phyloP scores from a whole-genome alignment of 2,888 invertebrate species.

The Napeogenes inachia region DNA sequence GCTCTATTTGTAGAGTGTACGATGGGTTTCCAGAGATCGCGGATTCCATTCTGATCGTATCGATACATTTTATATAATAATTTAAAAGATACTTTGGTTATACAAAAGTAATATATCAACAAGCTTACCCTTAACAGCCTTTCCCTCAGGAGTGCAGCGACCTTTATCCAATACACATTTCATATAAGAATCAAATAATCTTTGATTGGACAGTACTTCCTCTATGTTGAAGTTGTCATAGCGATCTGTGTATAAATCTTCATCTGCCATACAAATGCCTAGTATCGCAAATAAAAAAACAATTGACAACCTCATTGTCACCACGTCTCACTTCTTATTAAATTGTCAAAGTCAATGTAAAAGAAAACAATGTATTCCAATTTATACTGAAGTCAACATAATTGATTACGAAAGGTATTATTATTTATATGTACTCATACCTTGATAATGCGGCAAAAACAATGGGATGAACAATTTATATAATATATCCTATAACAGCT shows the following conservation, averaged over 20 bases:
- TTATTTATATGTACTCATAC: conserved; percentile 36
- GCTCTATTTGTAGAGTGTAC: too few species aligned
- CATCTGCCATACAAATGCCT: conserved; percentile 25
- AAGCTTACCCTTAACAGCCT: conserved; percentile 80
- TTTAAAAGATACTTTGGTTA: background rate
- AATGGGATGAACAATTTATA: too few species aligned
- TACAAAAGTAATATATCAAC: background rate
- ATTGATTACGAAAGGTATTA: background rate
- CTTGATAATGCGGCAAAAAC: too few species aligned
- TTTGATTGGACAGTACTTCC: conserved; percentile 80
- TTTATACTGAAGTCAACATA: background rate
- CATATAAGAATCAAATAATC: conserved; percentile 81
- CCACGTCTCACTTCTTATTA: background rate
- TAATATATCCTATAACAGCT: too few species aligned
- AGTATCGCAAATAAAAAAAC: conserved; percentile 19
- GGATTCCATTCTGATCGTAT: too few species aligned
- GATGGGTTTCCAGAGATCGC: too few species aligned
- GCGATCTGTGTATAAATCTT: conserved; percentile 75
- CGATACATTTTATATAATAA: too few species aligned
- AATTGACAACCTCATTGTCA: conserved; percentile 26
- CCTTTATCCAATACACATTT: conserved; percentile 81
- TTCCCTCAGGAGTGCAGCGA: conserved; percentile 82
- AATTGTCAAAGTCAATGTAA: background rate
- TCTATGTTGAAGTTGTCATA: conserved; percentile 84
- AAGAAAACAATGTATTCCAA: background rate